Evolutionary conservation across 1,140 invertebrate species (phyloP).

Genomic region (Probaryconus sp.): DNA sequence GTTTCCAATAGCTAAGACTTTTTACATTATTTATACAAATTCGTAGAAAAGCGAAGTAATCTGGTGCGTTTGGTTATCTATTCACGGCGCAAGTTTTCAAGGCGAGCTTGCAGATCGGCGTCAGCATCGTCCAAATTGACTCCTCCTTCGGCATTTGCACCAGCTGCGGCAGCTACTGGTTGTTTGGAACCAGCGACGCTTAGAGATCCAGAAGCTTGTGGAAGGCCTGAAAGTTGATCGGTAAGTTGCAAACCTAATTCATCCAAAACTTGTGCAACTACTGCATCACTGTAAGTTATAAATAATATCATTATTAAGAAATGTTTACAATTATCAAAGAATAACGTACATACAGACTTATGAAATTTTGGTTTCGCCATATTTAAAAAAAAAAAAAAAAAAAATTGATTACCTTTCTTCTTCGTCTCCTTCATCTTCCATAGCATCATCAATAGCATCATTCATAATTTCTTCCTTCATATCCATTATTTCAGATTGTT

Average conservation of each 20-base stretch:
- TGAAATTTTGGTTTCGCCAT: background rate
- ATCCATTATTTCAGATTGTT: conserved; percentile 99
- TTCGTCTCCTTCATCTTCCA: conserved; percentile 99
- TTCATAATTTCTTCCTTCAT: conserved; percentile 99
- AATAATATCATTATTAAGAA: background rate
- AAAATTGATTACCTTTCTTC: conserved; percentile 89
- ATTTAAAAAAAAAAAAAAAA: conserved; percentile 32
- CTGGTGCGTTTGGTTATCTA: conserved; percentile 75
- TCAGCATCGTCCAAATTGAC: conserved; percentile 89
- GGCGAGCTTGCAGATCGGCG: conserved; percentile 94
- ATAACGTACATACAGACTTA: background rate
- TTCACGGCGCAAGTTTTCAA: conserved; percentile 95
- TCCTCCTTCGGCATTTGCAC: conserved; percentile 76
- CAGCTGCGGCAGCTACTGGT: conserved; percentile 79
- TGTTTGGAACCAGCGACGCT: conserved; percentile 75
- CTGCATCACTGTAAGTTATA: conserved; percentile 84
- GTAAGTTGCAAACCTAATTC: conserved; percentile 97
- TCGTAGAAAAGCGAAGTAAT: conserved; percentile 21
- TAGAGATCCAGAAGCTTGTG: conserved; percentile 80
- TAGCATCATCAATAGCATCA: conserved; percentile 99
- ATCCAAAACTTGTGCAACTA: conserved; percentile 95
- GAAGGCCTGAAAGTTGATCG: conserved; percentile 91
- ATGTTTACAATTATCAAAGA: background rate
- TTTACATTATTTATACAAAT: conserved; percentile 59
- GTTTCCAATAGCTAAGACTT: conserved; percentile 21